phyloP scores from a whole-genome alignment of 2,797 vertebrate species.

The Eulemur coronatus region DNA sequence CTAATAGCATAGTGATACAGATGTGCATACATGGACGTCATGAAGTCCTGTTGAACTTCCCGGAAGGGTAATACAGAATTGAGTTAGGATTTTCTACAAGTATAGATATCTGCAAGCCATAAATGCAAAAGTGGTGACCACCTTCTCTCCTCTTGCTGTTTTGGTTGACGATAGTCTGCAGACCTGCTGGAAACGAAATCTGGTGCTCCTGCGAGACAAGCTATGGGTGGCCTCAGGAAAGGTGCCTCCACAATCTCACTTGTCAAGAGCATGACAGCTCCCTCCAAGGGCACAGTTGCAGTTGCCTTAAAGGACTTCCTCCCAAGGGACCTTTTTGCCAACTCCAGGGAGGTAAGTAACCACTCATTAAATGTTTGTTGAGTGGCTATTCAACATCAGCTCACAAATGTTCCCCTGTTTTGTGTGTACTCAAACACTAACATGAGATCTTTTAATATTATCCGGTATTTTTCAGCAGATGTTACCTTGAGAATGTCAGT shows the following conservation, averaged over 20 bases:
- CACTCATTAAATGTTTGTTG: neutral
- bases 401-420: neutral
- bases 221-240: constrained; percentile 83
- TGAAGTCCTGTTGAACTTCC: neutral
- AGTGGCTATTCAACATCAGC: neutral
- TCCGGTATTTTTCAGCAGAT: constrained; percentile 5
- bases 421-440: neutral
- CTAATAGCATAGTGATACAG: neutral
- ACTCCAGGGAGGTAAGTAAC: constrained; percentile 75
- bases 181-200: constrained; percentile 59
- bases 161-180: constrained; percentile 86
- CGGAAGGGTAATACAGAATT: neutral
- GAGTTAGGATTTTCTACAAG: neutral
- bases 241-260: constrained; percentile 76
- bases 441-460: neutral
- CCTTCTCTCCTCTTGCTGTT: neutral
- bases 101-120: neutral
- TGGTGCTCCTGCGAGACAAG: constrained; percentile 88
- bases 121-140: neutral
- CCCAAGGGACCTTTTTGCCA: constrained; percentile 83
- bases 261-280: constrained; percentile 38
- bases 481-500: constrained; percentile 78
- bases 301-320: constrained; percentile 81
- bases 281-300: constrained; percentile 70
- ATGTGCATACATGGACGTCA: too few relatives aligned